Base-by-base conservation (phyloP, 2,113 vertebrate genomes). In the Ceyx melanurus region DNA sequence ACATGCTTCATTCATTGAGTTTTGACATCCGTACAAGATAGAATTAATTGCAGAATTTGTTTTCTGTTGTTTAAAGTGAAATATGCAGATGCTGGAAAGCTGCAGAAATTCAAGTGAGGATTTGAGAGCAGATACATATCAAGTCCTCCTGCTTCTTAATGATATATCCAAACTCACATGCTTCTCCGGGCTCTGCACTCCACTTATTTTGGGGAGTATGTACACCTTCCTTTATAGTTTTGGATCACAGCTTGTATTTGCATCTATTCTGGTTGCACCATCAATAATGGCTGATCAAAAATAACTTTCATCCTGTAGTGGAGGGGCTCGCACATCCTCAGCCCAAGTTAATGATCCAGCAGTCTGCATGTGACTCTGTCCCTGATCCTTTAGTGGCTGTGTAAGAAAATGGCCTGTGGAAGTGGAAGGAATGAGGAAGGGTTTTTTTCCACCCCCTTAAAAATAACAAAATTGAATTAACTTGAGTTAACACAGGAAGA, bases 41-140 rank as follows among this genome's bases (percentile, higher is more conserved):
- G 50, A 88, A 75, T 65, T 95, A 90, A 84, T 83, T 79, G 71
- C 80, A 86, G 48, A 67, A 42, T 71, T 88, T 86, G 16, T 77
- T 93, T 86, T 70, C 53, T 91, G 76, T 58, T 80, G 22, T 62
- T 64, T 71, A 65, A 74, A 89, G 21, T 71, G 48, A 71, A 84
- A 74, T 93, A 76, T 16, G 33, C 58, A 79, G 43, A 61, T 65
- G 42, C 37, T 87, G 50, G 19, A 86, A 43, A 72, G 40, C 77
- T 54, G 58, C 53, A 95, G 66, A 88, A 88, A 85, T 92, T 78
- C 65, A 78, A 71, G 19, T 26, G 28, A 72, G 25, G 37, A 57
- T 79, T 87, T 3, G 3, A 65, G 50, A 77, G 58, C 5, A 92
- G 45, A 65, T 77, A 29, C 17, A 18, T 26, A 48, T 31, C n/a